A percentile compares a stretch with the other conserved stretches of the same genome.
Evolutionary conservation across 2,113 vertebrate species (phyloP).

Genomic region (Prionailurus bengalensis): DNA sequence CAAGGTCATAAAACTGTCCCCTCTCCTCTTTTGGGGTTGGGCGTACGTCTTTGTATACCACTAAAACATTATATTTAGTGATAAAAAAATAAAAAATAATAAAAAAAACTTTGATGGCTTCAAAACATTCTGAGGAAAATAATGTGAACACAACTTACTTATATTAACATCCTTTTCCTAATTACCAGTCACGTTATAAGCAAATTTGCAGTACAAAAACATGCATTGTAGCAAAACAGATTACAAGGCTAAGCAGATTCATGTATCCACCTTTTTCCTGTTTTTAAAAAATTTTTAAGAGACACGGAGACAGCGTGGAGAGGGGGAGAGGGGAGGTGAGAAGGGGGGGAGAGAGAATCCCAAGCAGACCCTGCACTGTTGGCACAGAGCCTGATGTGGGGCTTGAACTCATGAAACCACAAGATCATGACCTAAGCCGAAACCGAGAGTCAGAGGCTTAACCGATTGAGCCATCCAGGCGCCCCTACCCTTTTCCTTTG

Average conservation of each 20-base stretch:
- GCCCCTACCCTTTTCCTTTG: neutral
- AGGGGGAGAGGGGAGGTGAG: too few species aligned
- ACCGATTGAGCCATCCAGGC: too few species aligned
- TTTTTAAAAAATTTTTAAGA: too few species aligned
- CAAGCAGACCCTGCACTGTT: too few species aligned
- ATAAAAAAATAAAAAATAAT: neutral
- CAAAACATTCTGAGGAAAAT: slow-evolving; percentile 33
- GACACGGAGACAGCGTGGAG: too few species aligned
- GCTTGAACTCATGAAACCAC: too few species aligned
- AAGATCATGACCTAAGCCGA: too few species aligned
- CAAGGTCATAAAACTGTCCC: neutral
- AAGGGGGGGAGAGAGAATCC: too few species aligned
- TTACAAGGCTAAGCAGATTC: neutral
- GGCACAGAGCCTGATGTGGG: too few species aligned
- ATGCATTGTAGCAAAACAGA: neutral
- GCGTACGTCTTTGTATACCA: neutral
- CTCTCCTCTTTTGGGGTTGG: neutral
- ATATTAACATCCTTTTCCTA: neutral
- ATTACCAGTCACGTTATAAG: neutral
- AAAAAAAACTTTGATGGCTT: neutral
- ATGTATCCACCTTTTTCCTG: neutral
- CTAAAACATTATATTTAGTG: neutral
- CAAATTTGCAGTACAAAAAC: neutral
- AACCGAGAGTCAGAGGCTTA: too few species aligned
- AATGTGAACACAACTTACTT: neutral